Evolutionary conservation across 2,888 invertebrate species (phyloP), one percentile per base, ranked within the genome.

Genomic region (Scaptomyza cyrtandrae): DNA sequence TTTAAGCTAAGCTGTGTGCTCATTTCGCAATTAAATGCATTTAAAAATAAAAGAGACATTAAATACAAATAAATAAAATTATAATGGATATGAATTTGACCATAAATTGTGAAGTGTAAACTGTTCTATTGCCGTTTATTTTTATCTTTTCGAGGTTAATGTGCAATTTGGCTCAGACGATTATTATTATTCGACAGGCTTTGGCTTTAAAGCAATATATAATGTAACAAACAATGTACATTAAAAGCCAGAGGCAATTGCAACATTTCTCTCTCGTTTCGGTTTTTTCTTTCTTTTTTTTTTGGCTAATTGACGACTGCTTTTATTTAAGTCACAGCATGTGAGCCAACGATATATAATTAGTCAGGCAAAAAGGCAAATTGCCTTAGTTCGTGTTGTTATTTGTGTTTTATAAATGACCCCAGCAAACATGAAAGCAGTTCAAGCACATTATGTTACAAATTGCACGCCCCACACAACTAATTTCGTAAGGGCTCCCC

Each of bases 1-100:
- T 29, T 19, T 39, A 10, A 27, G 39, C 44, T 49, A 16, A 10
- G 33, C 37, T 14, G 39, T 56, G 45, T 49, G 62, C 44, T 65
- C 66, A 72, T 62, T 65, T 63, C 59, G 75, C 79, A 70, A 88
- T 83, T 71, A 76, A 83, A 71, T 80, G 84, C 84, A 86, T 86
- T 74, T 72, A 68, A 62, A 6, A 54, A 67, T 60, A 74, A 41
- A 70, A 81, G 84, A 71, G 64, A 65, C 53, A 35, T n/a, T 63
- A 72, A 72, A 68, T 59, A 72, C 67, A 71, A 84, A 19, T 19
- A 63, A 76, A 72, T 29, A 24, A 24, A 29, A 66, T 80, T 68
- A 73, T 62, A 59, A 65, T 72, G 62, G 14, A 33, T 64, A 65
- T 65, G 52, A 60, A 66, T 71, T 69, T 67, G 50, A 45, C n/a